Evolutionary conservation across 2,797 vertebrate species (phyloP), one percentile per base, ranked within the genome.

Genomic region (Sciurus vulgaris): DNA sequence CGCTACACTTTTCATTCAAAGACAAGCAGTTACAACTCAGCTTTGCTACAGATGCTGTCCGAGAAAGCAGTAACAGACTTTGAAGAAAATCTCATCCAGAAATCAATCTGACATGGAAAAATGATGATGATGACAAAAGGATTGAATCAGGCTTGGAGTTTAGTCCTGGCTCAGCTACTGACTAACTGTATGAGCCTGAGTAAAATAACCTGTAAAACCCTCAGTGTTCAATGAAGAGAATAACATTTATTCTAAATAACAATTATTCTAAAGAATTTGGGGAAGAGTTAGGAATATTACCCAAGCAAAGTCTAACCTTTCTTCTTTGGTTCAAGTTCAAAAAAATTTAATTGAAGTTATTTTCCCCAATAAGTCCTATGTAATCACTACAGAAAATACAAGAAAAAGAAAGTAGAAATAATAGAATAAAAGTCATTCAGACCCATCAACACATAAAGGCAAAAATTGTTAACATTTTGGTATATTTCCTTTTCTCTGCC

Each of bases 241-340:
- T n/a, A 96, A 44, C 24, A 79, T 49, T 69, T n/a, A 67, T 61
- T 61, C 24, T 61, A 61, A 61, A 61, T 61, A 26, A 26, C 24
- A 61, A 24, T 85, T 86, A 73, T 8, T 44, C 70, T 81, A 77
- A 67, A 76, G 69, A 91, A 76, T 30, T 49, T 47, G 51, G 51
- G n/a, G 44, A 20, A 47, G 83, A 61, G 4, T 56, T 54, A 83
- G 72, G 33, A 72, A 49, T 73, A 87, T 30, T 41, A 93, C 26
- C 56, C 83, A 87, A 56, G 7, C 69, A 35, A 87, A 90, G 77
- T 74, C 44, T 63, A 91, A 89, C 7, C 54, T 88, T 65, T 88
- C 78, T 82, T 72, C 51, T 94, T 90, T 93, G 38, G 91, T 61
- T 96, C 61, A 90, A 76, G 67, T 49, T 41, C 18, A 70, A 94